A percentile compares a stretch with the other conserved stretches of the same genome.
Evolutionary conservation across 2,797 vertebrate species (phyloP).

Genomic region (Dendrocincla tyrannina): DNA sequence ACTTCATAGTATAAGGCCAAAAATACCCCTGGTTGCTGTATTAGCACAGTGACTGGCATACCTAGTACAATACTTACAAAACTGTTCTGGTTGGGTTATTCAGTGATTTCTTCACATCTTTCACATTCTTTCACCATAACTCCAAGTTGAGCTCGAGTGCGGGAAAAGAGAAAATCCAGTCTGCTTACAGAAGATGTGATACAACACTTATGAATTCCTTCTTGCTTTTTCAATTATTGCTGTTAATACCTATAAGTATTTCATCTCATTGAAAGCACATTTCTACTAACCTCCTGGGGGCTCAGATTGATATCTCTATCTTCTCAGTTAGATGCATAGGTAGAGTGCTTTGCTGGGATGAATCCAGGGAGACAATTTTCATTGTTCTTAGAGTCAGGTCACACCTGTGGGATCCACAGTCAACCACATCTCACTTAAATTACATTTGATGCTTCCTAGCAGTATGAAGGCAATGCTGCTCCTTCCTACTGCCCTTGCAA

Average conservation of each 20-base stretch:
- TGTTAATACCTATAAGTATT: background rate
- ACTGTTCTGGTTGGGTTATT: background rate
- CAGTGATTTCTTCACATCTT: background rate
- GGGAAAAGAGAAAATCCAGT: background rate
- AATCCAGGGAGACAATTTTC: background rate
- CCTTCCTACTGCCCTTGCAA: background rate
- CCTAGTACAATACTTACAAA: background rate
- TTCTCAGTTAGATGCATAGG: background rate
- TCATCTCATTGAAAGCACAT: background rate
- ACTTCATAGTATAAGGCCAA: background rate
- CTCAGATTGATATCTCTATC: background rate
- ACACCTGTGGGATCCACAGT: accelerated
- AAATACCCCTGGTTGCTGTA: background rate
- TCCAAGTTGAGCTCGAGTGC: background rate
- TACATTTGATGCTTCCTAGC: background rate
- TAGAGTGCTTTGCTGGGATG: background rate
- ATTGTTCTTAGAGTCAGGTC: background rate
- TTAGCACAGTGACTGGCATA: background rate
- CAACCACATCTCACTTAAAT: background rate
- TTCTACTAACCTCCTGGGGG: background rate
- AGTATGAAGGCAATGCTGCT: background rate
- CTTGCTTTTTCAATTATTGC: background rate
- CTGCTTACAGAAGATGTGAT: background rate
- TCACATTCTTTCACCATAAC: background rate
- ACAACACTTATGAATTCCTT: background rate